Evolutionary conservation across 2,797 vertebrate species (phyloP).

Genomic region (Rhabdomys pumilio): DNA sequence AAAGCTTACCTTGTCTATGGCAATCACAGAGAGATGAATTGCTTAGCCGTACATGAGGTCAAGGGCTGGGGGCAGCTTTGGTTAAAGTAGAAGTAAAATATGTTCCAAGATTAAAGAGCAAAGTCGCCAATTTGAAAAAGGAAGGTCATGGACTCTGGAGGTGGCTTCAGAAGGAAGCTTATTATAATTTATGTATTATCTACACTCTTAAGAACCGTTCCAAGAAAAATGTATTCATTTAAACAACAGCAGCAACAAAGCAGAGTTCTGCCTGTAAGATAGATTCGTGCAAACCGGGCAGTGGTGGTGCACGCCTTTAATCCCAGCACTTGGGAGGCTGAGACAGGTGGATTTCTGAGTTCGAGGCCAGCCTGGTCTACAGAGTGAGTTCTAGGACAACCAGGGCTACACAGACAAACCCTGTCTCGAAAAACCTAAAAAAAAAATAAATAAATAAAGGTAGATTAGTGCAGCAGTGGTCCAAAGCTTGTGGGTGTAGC

Average conservation of each 20-base stretch:
- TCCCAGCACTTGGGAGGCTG: too few species aligned
- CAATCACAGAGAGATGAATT: slow-evolving; percentile 58
- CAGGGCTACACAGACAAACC: too few species aligned
- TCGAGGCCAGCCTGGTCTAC: too few species aligned
- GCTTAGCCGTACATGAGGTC: slow-evolving; percentile 60
- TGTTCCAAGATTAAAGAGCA: slow-evolving; percentile 61
- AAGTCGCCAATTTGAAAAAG: slow-evolving; percentile 29
- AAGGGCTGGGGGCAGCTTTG: slow-evolving; percentile 51
- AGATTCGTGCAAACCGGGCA: too few species aligned
- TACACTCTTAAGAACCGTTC: background rate
- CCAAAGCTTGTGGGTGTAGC: background rate
- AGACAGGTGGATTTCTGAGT: too few species aligned
- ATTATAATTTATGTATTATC: background rate
- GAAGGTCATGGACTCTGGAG: background rate
- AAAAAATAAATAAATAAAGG: too few species aligned
- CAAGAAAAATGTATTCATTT: slow-evolving; percentile 51
- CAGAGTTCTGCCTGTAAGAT: background rate
- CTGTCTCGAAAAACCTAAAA: too few species aligned
- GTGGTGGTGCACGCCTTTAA: too few species aligned
- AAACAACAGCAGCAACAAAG: background rate
- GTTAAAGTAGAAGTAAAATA: slow-evolving; percentile 65
- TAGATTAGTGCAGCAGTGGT: too few species aligned
- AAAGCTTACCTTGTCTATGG: slow-evolving; percentile 34
- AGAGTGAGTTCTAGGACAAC: too few species aligned
- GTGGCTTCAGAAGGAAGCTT: background rate